phyloP scores from a whole-genome alignment of 1,140 invertebrate species.

The Euschistus heros region DNA sequence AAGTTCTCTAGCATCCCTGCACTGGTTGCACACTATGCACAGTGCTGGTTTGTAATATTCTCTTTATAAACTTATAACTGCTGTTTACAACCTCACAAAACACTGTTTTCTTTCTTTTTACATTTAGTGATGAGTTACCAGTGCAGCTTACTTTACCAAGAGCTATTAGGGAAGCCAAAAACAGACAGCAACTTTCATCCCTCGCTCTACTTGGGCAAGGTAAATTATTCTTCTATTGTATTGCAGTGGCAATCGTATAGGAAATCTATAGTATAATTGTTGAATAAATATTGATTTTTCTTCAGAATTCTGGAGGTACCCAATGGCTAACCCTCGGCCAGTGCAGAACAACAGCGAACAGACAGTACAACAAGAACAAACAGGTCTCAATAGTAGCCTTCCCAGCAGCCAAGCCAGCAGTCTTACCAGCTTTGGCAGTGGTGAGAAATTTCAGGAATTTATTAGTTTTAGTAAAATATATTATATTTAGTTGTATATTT shows the following conservation, averaged over 20 bases:
- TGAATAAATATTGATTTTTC: conserved; percentile 20
- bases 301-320: conserved; percentile 79
- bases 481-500: too few relatives aligned
- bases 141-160: conserved; percentile 77
- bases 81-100: too few relatives aligned
- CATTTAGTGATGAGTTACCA: conserved; percentile 82
- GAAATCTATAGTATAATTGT: not conserved
- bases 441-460: too few relatives aligned
- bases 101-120: conserved; percentile 17
- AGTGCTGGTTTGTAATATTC: conserved; percentile 61
- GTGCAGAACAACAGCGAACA: conserved; percentile 29
- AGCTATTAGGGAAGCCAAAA: conserved; percentile 71
- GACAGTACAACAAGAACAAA: conserved; percentile 21
- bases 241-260: not conserved
- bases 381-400: conserved; percentile 32
- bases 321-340: conserved; percentile 58
- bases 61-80: too few relatives aligned
- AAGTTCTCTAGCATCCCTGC: conserved; percentile 83
- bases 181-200: conserved; percentile 78
- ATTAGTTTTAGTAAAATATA: too few relatives aligned
- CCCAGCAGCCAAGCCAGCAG: conserved; percentile 36
- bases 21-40: conserved; percentile 84
- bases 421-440: conserved; percentile 50
- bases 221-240: conserved; percentile 31
- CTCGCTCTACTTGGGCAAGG: conserved; percentile 81